Base-by-base conservation (phyloP, 2,888 invertebrate species). In the Hesperia comma region DNA sequence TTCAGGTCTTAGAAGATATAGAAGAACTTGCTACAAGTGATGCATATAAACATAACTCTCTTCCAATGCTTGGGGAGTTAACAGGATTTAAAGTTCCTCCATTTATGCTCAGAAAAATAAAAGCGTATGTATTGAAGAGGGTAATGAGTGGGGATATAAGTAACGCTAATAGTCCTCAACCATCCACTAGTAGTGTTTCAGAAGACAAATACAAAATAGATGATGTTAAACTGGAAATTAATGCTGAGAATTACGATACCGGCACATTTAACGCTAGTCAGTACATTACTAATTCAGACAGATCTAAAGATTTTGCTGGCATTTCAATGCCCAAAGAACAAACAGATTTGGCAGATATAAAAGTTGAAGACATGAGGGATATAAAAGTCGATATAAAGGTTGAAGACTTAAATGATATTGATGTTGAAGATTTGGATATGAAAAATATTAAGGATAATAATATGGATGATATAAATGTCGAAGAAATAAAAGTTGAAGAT, bases 11-110 rank as follows among this genome's bases (percentile, higher is more conserved):
- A 68, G 96, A 96, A 77, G 97, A 97, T 78, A 96, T 97, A 56
- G 94, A 95, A 84, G 96, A 96, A 77, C 87, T 97, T 64, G 95
- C 96, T 8, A 93, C 94, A 70, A 95, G 95, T 72, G 96, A 96
- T 68, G 95, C 96, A 71, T 97, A 96, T 77, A 93, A 93, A 77
- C 94, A 94, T 78, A 95, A 88, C 75, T 94, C 95, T 0, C 90
- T 95, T 68, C 92, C 95, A 21, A 93, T 95, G 83, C 85, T 95
- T 17, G 94, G 95, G 56, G 96, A 96, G 78, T 83, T 97, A 69
- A 94, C 94, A 68, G 96, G 96, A 0, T 97, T 97, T 80, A 94
- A 94, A 81, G 95, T 95, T 0, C 97, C 97, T 10, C 93, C 94
- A 21, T 96, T 95, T 85, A 95, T 97, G 94, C 78, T 96, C 41